Conservation (phyloP, 2,888 invertebrate genomes). For the Dynastes tityus region DNA sequence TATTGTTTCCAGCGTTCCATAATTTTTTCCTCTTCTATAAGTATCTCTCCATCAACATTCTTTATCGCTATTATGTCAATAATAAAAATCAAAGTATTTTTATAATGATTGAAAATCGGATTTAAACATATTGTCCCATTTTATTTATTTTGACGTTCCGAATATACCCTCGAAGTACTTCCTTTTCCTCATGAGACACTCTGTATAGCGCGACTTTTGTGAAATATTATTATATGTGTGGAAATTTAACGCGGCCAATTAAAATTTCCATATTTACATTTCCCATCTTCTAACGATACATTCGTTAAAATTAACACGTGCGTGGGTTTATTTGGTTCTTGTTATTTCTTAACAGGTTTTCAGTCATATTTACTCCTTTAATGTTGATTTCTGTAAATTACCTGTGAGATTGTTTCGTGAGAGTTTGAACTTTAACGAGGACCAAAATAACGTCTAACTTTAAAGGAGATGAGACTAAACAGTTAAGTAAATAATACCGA, state of each 20-base stretch:
- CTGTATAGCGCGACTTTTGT: not conserved
- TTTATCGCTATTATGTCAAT: too few species aligned
- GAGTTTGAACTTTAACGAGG: not conserved
- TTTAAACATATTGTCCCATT: too few species aligned
- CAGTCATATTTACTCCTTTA: conserved; percentile 10
- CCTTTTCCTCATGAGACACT: too few species aligned
- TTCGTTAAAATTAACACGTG: conserved; percentile 20
- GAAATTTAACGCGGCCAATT: conserved; percentile 24
- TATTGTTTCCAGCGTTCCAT: too few species aligned
- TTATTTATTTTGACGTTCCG: too few species aligned
- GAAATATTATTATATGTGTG: not conserved
- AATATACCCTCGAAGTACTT: too few species aligned
- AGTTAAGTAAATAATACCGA: not conserved
- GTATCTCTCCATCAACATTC: too few species aligned
- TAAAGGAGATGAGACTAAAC: not conserved
- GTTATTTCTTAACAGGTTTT: conserved; percentile 31
- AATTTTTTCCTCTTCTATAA: too few species aligned
- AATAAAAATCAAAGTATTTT: too few species aligned
- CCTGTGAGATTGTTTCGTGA: conserved; percentile 1
- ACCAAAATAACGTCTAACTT: not conserved
- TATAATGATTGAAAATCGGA: too few species aligned
- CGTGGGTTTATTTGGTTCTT: conserved; percentile 30
- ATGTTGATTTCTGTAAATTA: conserved; percentile 11
- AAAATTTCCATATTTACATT: conserved; percentile 20
- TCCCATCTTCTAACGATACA: conserved; percentile 1